These are phyloP conservation scores for Molorchus minor DNA, from an alignment of 2,888 invertebrate genomes.

Conservation along the genomic window DNA sequence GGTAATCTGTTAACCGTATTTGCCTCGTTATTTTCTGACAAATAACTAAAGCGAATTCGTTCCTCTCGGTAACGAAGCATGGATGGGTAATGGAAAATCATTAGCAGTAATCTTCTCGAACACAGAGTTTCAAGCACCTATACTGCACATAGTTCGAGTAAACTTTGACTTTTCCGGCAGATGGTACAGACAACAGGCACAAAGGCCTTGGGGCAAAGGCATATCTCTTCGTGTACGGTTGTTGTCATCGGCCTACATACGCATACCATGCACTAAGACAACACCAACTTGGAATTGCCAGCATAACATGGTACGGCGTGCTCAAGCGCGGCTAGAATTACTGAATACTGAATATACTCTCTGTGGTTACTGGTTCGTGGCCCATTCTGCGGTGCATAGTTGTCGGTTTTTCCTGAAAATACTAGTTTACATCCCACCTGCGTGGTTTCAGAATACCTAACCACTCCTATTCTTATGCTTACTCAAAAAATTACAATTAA, in stretches of 20 bases:
- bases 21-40: not conserved
- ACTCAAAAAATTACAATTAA: not conserved
- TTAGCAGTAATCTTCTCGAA: conserved; percentile 36
- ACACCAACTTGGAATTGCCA: conserved; percentile 24
- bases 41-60: not conserved
- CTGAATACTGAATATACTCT: conserved; percentile 17
- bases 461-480: not conserved
- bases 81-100: conserved; percentile 26
- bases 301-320: conserved; percentile 10
- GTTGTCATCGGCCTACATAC: conserved; percentile 29
- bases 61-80: not conserved
- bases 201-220: conserved; percentile 19
- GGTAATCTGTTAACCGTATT: not conserved
- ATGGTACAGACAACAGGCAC: conserved; percentile 29
- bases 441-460: not conserved
- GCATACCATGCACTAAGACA: conserved; percentile 25
- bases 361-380: conserved; percentile 11
- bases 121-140: conserved; percentile 30
- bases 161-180: conserved; percentile 37
- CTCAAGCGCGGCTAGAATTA: conserved; percentile 25
- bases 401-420: conserved; percentile 11
- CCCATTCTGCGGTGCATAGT: not conserved
- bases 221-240: conserved; percentile 19
- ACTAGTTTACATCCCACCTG: conserved; percentile 15
- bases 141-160: conserved; percentile 34